Evolutionary conservation across 35 echinoderm and acorn worm genomes (phyloP).

Genomic region (Antedon bifida): DNA sequence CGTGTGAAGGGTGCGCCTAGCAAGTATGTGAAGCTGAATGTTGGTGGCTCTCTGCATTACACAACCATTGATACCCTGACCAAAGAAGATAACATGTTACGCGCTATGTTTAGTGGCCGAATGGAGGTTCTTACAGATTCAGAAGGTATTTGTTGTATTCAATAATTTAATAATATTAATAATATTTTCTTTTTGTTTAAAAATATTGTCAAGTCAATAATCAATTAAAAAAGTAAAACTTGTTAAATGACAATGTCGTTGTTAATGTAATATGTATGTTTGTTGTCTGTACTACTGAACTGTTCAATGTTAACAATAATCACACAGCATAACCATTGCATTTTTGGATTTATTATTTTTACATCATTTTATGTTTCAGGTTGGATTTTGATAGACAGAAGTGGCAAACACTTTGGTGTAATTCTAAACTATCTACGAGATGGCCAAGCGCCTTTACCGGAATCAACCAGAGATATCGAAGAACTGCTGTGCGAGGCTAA

Average conservation of each 20-base stretch:
- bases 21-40: slow-evolving; percentile 98
- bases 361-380: slow-evolving; percentile 18
- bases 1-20: slow-evolving; percentile 56
- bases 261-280: no score
- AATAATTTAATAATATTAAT: no score
- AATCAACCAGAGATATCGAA: slow-evolving; percentile 58
- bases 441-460: slow-evolving; percentile 59
- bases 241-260: no score
- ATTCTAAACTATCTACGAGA: slow-evolving; percentile 93
- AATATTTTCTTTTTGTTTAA: no score
- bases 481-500: slow-evolving; percentile 85
- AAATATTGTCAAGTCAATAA: no score
- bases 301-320: no score
- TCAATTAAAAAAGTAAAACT: no score
- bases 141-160: slow-evolving; percentile 37
- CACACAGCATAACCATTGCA: no score
- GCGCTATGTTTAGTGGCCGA: slow-evolving; percentile 96
- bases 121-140: slow-evolving; percentile 99
- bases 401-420: slow-evolving; percentile 87
- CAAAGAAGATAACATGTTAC: slow-evolving; percentile 93
- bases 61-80: slow-evolving; percentile 94
- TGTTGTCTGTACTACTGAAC: no score
- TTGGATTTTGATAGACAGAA: slow-evolving; percentile 90
- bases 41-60: slow-evolving; percentile 86
- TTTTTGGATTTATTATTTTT: no score